Evolutionary conservation across 2,888 invertebrate species (phyloP).

Genomic region (Hydrotaea diabolus): DNA sequence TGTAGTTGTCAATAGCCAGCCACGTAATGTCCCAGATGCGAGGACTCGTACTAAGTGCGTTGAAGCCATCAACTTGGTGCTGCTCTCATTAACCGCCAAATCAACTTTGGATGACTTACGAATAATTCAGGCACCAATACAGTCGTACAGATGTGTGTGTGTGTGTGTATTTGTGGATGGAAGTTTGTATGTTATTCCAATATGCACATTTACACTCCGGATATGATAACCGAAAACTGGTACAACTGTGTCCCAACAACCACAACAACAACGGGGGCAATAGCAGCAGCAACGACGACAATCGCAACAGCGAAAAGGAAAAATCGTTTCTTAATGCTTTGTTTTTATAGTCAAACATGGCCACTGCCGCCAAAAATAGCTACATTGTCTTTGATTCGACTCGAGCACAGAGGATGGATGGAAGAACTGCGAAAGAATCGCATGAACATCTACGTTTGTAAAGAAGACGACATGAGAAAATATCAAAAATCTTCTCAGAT

Average conservation of each 20-base stretch:
- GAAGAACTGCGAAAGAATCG: not conserved
- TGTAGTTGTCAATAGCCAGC: slow-evolving; percentile 22
- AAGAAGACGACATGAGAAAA: slow-evolving; percentile 39
- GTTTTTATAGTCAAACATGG: slow-evolving; percentile 40
- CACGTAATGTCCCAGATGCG: slow-evolving; percentile 19
- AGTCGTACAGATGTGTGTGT: not conserved
- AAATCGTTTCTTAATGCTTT: slow-evolving; percentile 33
- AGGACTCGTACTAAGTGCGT: not conserved
- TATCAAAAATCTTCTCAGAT: slow-evolving; percentile 37
- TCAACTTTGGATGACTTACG: slow-evolving; percentile 33
- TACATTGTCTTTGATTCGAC: slow-evolving; percentile 36
- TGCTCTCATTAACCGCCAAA: slow-evolving; percentile 32
- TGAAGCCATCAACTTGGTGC: slow-evolving; percentile 11
- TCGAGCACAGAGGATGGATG: slow-evolving; percentile 18
- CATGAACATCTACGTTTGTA: slow-evolving; percentile 3
- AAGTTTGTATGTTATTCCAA: not conserved
- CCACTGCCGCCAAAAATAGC: slow-evolving; percentile 41
- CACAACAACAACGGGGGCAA: not conserved
- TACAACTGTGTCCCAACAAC: slow-evolving; percentile 23
- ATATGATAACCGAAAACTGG: slow-evolving; percentile 34
- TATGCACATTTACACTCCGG: slow-evolving; percentile 28
- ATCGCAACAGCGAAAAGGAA: not conserved
- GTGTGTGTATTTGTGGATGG: not conserved
- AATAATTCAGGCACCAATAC: not conserved
- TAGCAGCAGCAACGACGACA: not conserved